phyloP scores from a whole-genome alignment of 2,888 invertebrate genomes.

The Acrobasis consociella region DNA sequence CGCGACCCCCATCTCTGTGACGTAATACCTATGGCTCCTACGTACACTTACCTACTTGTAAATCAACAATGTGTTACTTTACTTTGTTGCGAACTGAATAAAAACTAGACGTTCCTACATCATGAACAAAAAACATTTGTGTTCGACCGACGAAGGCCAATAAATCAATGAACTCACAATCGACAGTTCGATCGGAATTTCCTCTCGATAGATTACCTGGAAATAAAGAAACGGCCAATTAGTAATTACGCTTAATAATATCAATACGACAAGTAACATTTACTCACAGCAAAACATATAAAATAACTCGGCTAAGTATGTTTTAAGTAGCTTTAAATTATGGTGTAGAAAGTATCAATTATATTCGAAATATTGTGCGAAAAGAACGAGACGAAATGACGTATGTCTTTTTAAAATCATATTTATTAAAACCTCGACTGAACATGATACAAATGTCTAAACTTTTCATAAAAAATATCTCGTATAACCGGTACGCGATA shows the following conservation, averaged over 20 bases:
- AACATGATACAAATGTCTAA: slow-evolving; percentile 13
- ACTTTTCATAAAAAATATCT: slow-evolving; percentile 10
- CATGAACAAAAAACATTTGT: background rate
- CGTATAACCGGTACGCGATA: slow-evolving; percentile 16
- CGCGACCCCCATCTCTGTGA: no score
- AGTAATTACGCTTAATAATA: slow-evolving; percentile 27
- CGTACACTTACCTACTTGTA: no score
- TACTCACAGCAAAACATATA: slow-evolving; percentile 21
- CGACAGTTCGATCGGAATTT: slow-evolving; percentile 16
- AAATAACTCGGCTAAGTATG: slow-evolving; percentile 3
- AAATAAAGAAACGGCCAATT: slow-evolving; percentile 31
- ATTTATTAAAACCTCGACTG: slow-evolving; percentile 4
- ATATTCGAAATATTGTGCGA: slow-evolving; percentile 1
- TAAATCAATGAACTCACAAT: slow-evolving; percentile 14
- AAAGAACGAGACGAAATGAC: slow-evolving; percentile 1
- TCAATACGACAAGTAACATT: slow-evolving; percentile 30
- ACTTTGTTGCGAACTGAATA: no score
- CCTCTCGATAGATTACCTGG: slow-evolving; percentile 35
- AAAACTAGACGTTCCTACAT: background rate
- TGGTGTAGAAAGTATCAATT: slow-evolving; percentile 15
- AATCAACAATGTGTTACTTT: no score
- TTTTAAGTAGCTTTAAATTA: slow-evolving; percentile 19
- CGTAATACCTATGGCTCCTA: no score
- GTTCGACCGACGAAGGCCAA: slow-evolving; percentile 5
- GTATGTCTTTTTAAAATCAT: slow-evolving; percentile 9